Evolutionary conservation across 2,113 vertebrate genomes (phyloP).

Genomic region (Arenaria interpres): DNA sequence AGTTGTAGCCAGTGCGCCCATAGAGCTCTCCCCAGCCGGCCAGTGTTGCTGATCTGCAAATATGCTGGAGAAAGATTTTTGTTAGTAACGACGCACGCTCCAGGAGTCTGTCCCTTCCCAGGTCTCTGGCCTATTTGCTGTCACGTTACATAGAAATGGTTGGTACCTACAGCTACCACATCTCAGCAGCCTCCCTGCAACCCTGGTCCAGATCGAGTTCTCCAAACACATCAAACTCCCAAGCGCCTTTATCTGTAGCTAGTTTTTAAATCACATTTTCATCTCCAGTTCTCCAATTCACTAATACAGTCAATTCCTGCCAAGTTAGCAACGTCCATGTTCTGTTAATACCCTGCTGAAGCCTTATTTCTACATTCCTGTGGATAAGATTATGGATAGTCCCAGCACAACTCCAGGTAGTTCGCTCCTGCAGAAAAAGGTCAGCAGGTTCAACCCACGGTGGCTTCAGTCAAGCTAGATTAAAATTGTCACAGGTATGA

Average conservation of each 20-base stretch:
- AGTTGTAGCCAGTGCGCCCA: conserved; percentile 97
- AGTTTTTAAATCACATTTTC: neutral
- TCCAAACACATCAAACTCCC: neutral
- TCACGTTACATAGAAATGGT: neutral
- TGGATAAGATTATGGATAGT: neutral
- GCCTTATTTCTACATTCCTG: neutral
- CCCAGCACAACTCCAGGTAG: neutral
- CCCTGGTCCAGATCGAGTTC: neutral
- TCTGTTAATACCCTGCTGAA: neutral
- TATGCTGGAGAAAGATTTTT: conserved; percentile 81
- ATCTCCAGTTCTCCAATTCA: neutral
- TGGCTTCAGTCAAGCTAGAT: neutral
- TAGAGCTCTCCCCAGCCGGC: conserved; percentile 98
- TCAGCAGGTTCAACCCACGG: neutral
- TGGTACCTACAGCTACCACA: neutral
- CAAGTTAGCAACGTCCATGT: neutral
- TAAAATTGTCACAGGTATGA: neutral
- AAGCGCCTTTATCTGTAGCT: neutral
- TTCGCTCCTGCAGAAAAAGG: neutral
- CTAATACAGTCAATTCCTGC: neutral
- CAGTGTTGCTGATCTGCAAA: conserved; percentile 94
- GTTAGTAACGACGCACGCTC: neutral
- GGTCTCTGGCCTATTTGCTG: neutral
- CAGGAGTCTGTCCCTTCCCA: neutral
- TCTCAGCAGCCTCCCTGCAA: neutral